Conservation (phyloP, 2,113 vertebrate species). For the Solenodon paradoxus region DNA sequence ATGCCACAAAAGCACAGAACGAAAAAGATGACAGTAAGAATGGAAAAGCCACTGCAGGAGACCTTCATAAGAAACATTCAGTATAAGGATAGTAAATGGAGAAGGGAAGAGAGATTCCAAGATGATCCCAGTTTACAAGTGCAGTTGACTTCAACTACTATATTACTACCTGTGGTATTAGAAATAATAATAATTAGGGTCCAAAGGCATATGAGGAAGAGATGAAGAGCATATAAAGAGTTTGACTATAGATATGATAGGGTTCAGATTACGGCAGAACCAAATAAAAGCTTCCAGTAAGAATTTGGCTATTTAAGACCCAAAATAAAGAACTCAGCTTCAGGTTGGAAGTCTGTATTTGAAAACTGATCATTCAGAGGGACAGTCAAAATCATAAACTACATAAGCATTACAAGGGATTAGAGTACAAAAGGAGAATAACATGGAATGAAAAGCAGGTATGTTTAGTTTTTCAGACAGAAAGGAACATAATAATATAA, state of each 20-base stretch:
- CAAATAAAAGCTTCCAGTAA: not conserved
- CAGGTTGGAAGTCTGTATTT: not conserved
- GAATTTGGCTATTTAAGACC: not conserved
- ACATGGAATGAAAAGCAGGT: not conserved
- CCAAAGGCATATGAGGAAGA: not conserved
- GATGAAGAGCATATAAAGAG: not conserved
- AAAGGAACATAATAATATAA: not conserved
- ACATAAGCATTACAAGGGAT: not conserved
- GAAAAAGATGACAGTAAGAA: not conserved
- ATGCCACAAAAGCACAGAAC: not conserved
- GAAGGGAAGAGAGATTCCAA: not conserved
- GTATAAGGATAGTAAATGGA: not conserved
- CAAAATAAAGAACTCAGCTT: not conserved
- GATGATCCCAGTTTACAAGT: not conserved
- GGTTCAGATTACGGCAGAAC: not conserved
- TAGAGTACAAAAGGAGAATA: not conserved
- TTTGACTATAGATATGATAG: not conserved
- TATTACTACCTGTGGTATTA: not conserved
- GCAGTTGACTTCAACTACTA: not conserved
- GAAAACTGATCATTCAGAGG: not conserved
- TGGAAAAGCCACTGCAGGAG: not conserved
- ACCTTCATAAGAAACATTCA: not conserved
- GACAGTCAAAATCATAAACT: not conserved
- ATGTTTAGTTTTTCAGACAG: not conserved
- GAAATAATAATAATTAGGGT: not conserved